phyloP scores from a whole-genome alignment of 2,888 invertebrate genomes.

The Amiota mariae region DNA sequence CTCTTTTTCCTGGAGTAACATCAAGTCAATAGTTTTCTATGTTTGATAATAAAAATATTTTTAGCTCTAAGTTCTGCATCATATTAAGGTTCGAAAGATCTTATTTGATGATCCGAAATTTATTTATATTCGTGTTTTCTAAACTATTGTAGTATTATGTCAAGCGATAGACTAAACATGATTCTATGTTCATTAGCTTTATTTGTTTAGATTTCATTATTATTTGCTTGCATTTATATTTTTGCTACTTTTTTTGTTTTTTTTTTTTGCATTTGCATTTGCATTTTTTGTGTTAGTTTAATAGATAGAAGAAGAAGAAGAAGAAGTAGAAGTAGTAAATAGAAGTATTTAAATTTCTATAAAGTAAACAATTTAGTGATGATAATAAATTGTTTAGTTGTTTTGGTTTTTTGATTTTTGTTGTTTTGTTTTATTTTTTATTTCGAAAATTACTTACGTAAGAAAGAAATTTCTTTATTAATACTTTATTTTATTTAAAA shows the following conservation, averaged over 20 bases:
- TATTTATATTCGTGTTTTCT: no score
- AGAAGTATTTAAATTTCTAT: neutral
- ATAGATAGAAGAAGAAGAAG: neutral
- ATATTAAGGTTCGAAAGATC: no score
- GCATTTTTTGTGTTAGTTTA: slow-evolving; percentile 1
- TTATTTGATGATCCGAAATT: no score
- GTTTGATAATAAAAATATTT: no score
- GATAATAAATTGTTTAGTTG: slow-evolving; percentile 8
- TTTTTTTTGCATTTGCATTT: neutral
- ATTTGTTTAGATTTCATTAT: slow-evolving; percentile 22
- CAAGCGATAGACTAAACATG: no score
- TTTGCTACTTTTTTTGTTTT: slow-evolving; percentile 18
- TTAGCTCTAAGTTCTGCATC: no score
- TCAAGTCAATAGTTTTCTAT: no score
- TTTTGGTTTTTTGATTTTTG: slow-evolving; percentile 3
- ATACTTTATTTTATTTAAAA: neutral
- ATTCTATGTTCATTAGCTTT: neutral
- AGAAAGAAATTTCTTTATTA: slow-evolving; percentile 23
- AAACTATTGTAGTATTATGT: no score
- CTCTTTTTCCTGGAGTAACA: no score
- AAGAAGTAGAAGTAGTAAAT: neutral
- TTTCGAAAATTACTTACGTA: slow-evolving; percentile 20
- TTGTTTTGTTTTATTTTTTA: slow-evolving; percentile 15
- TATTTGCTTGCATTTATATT: neutral
- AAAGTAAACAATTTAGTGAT: slow-evolving; percentile 11